A percentile compares a stretch with the other conserved stretches of the same genome.
phyloP scores from a whole-genome alignment of 92 coral and sea anemone genomes.

The Paramuricea clavata region DNA sequence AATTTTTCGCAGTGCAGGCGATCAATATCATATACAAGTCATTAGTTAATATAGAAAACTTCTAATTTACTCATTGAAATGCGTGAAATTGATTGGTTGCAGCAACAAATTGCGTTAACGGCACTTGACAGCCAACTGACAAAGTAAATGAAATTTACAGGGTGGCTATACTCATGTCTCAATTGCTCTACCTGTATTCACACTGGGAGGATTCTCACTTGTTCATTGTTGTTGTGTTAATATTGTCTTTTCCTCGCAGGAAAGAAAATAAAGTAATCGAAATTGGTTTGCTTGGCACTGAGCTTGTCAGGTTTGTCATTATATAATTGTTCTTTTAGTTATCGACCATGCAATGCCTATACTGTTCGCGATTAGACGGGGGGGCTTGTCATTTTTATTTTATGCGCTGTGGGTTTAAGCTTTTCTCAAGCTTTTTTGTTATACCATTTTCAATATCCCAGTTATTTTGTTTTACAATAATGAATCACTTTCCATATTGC shows the following conservation, averaged over 20 bases:
- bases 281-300: background rate
- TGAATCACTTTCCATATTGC: background rate
- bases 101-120: background rate
- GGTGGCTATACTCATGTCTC: slow-evolving; percentile 35
- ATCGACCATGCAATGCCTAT: background rate
- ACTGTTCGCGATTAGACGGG: background rate
- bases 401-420: background rate
- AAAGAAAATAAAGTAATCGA: background rate
- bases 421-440: background rate
- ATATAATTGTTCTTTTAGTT: background rate
- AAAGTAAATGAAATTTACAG: background rate
- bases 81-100: slow-evolving; percentile 27
- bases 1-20: too few relatives aligned
- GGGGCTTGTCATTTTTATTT: background rate
- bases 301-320: background rate
- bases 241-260: background rate
- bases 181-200: background rate
- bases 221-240: background rate
- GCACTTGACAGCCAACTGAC: background rate
- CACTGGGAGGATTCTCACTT: background rate
- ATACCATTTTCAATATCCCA: background rate
- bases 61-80: background rate
- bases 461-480: background rate
- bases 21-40: background rate
- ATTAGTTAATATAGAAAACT: background rate